Percentiles rank a stretch among this genome's conserved stretches.
Evolutionary conservation across 1,140 invertebrate genomes (phyloP).

Genomic region (Drosophila miranda): DNA sequence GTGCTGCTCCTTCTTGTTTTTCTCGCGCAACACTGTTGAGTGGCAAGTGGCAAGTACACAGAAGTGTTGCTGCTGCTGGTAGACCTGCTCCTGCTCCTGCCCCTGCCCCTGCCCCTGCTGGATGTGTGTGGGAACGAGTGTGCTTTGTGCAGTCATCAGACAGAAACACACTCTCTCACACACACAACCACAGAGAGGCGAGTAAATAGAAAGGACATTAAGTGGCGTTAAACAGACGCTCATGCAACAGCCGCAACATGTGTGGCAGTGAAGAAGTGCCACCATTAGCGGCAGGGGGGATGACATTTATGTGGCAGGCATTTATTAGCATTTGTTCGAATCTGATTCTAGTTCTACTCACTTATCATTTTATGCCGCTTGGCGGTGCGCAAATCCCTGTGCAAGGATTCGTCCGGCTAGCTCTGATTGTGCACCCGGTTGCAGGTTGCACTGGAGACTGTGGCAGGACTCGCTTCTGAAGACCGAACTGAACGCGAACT

Average conservation of each 20-base stretch:
- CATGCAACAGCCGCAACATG: constrained; percentile 57
- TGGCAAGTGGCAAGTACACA: constrained; percentile 37
- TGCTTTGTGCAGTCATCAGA: constrained; percentile 52
- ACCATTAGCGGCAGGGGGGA: constrained; percentile 11
- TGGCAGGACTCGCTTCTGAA: constrained; percentile 6
- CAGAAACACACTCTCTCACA: background rate
- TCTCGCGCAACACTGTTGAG: constrained; percentile 29
- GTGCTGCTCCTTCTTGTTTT: constrained; percentile 8
- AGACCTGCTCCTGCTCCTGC: background rate
- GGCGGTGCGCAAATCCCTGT: constrained; percentile 69
- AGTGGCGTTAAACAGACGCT: constrained; percentile 72
- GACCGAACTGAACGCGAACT: constrained; percentile 24
- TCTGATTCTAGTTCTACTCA: constrained; percentile 44
- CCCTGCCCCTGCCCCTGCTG: no score
- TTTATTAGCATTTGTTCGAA: background rate
- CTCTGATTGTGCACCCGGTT: constrained; percentile 39
- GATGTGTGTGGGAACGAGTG: constrained; percentile 16
- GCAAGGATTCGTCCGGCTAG: constrained; percentile 53
- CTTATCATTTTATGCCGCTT: constrained; percentile 78
- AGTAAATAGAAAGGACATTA: constrained; percentile 79
- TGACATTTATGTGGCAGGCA: constrained; percentile 10
- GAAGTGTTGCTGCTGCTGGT: constrained; percentile 27
- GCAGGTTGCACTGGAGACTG: constrained; percentile 12
- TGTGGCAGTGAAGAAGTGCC: constrained; percentile 23
- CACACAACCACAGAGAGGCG: constrained; percentile 14